Evolutionary conservation across 2,113 vertebrate genomes (phyloP), one percentile per base, ranked within the genome.

Genomic region (Semicossyphus pulcher): DNA sequence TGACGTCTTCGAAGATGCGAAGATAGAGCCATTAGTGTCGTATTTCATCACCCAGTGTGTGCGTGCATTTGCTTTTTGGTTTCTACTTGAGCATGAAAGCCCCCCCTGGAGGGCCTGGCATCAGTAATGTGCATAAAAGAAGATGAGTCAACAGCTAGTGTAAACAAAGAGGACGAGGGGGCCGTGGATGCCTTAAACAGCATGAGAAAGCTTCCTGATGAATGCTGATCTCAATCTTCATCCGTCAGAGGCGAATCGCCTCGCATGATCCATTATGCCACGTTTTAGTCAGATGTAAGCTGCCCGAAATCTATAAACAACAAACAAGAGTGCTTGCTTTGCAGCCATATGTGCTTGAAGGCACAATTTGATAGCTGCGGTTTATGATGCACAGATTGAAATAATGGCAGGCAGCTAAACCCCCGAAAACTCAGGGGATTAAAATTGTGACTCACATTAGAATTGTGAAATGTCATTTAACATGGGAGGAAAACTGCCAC

Each of bases 171-270:
- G 31, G 29, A 86, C 20, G 14, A 4, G 32, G 29, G 56, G 58
- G 78, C 34, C 67, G 11, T 4, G 37, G 73, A 84, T 34, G 70
- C 37, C 54, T 70, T 76, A 64, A 88, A 52, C 64, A 73, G 57
- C 66, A 29, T 41, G 60, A 81, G 44, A 23, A 36, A 60, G 64
- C 78, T 74, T 86, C 76, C 71, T 61, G 74, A 62, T 59, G 57
- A 76, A 86, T 82, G 64, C 63, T 78, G 78, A 84, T 88, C 69
- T 86, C 58, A 47, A 58, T 80, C 78, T 74, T 78, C 44, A 59
- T 72, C 67, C 29, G 23, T 82, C 79, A 45, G 58, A 4, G 31
- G 57, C 70, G 29, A 59, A 72, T 67, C 16, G 28, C 54, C 53
- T 37, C 45, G 14, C 59, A 12, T 61, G 65, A 76, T 84, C 58